Conservation (phyloP, 2,113 vertebrate genomes). For the Tenebrosternarchus preto region DNA sequence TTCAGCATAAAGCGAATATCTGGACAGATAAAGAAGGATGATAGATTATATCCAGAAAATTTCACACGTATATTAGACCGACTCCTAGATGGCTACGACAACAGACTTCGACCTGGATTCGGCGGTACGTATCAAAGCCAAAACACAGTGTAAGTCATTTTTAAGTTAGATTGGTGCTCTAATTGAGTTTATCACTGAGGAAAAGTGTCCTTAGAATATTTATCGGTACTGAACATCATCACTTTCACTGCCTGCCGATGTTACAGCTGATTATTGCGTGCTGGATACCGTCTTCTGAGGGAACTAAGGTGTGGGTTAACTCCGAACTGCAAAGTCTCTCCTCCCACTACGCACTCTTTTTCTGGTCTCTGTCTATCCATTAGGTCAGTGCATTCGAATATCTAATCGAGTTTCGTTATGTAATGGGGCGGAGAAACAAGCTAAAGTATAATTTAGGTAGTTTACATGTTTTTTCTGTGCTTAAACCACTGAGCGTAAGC, state of each 20-base stretch:
- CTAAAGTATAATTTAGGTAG: slow-evolving; percentile 62
- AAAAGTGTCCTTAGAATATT: no score
- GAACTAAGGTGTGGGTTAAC: slow-evolving; percentile 16
- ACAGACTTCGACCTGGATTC: slow-evolving; percentile 96
- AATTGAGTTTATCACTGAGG: no score
- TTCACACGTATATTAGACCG: slow-evolving; percentile 95
- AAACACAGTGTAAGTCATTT: no score
- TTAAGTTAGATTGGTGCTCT: no score
- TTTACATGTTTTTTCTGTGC: slow-evolving; percentile 59
- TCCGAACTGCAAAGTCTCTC: background rate
- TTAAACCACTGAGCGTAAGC: slow-evolving; percentile 11
- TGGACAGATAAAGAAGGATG: slow-evolving; percentile 85
- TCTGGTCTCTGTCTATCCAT: slow-evolving; percentile 13
- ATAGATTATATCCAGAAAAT: slow-evolving; percentile 92
- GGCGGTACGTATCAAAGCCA: slow-evolving; percentile 78
- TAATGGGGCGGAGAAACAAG: slow-evolving; percentile 58
- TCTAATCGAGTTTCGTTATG: slow-evolving; percentile 55
- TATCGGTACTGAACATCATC: no score
- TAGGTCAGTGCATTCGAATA: slow-evolving; percentile 23
- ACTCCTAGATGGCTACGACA: slow-evolving; percentile 97
- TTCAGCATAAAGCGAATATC: slow-evolving; percentile 82
- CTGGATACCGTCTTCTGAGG: slow-evolving; percentile 9
- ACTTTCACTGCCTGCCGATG: no score
- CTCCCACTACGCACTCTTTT: background rate
- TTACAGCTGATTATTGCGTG: no score